Evolutionary conservation across 2,797 vertebrate species (phyloP), one percentile per base, ranked within the genome.

Genomic region (Microctenopoma lineatum): DNA sequence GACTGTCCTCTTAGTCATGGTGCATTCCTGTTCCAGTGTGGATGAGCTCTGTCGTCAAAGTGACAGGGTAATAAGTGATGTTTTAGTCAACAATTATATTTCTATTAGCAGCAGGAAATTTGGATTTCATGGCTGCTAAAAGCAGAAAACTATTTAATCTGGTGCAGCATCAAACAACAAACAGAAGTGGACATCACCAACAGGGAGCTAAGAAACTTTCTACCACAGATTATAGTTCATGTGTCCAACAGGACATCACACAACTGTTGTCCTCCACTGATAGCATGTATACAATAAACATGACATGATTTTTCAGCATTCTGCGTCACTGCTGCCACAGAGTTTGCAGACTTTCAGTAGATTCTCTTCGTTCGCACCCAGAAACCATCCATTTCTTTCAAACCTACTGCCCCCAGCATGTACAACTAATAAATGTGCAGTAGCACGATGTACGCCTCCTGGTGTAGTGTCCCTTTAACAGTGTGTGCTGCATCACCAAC

Each of bases 81-180:
- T 63, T 25, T 63, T 0, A 27, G 45, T 12, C 39, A 56, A n/a
- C 39, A 36, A 58, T 74, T 61, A 42, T 16, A 57, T 65, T 80
- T 60, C 36, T 62, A 58, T 67, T 45, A 71, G 67, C 18, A 50
- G 53, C 52, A 51, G 52, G 32, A 59, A 10, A 54, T 47, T n/a
- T 10, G 15, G n/a, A 66, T 70, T 68, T 70, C 51, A 53, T 38
- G 39, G 21, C 39, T 13, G 10, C 15, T 51, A 18, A 32, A 34
- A 70, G 44, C 18, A 46, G 16, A 46, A 54, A 73, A 58, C 26
- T 6, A 34, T 25, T 47, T 12, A 1, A 51, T 60, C n/a, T 55
- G 34, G 50, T 34, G 34, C 10, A 16, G 15, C 38, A 4, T 34
- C 18, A 45, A 38, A 57, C n/a, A 56, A 18, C 5, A 10, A 25